phyloP scores from a whole-genome alignment of 2,797 vertebrate species.

The Coregonus ussuriensis region DNA sequence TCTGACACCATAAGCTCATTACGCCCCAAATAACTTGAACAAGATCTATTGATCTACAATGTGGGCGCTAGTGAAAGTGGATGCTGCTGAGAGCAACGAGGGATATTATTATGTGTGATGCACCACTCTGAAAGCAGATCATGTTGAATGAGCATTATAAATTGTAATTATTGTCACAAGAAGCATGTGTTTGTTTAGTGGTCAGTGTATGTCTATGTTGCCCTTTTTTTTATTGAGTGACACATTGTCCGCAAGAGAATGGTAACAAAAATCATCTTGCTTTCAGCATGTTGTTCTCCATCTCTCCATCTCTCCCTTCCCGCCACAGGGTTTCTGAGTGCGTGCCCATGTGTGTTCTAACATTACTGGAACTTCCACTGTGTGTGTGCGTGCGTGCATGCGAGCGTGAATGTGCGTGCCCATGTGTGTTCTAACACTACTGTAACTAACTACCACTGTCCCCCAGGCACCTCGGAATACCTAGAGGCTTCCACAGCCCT shows the following conservation, averaged over 20 bases:
- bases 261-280: background rate
- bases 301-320: background rate
- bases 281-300: background rate
- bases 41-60: conserved; percentile 38
- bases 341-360: conserved; percentile 48
- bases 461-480: conserved; percentile 52
- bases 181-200: background rate
- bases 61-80: conserved; percentile 14
- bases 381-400: too few species aligned
- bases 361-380: conserved; percentile 13
- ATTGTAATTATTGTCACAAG: background rate
- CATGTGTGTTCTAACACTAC: conserved; percentile 32
- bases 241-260: background rate
- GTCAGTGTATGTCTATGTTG: background rate
- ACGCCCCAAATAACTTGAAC: conserved; percentile 28
- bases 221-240: background rate
- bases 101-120: conserved; percentile 28
- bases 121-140: background rate
- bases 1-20: conserved; percentile 10
- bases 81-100: conserved; percentile 22
- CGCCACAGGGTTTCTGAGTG: background rate
- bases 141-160: background rate
- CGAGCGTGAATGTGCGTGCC: conserved; percentile 50
- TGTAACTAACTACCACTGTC: conserved; percentile 39
- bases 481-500: conserved; percentile 61